Evolutionary conservation across 2,797 vertebrate genomes (phyloP).

Genomic region (Microctenopoma steveboyesi): DNA sequence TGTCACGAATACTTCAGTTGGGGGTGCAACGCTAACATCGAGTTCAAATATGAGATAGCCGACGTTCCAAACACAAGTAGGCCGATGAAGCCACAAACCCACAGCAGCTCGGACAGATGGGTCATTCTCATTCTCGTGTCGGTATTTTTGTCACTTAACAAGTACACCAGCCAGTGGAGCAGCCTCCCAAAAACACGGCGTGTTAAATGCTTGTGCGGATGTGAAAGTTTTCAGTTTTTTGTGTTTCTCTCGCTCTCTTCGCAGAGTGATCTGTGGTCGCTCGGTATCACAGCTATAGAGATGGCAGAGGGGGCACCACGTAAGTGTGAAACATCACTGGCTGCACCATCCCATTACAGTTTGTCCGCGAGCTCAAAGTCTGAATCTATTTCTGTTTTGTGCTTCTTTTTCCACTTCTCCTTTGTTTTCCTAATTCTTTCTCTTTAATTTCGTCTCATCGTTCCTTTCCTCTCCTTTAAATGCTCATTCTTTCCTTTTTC

Average conservation of each 20-base stretch:
- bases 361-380: background rate
- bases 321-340: constrained; percentile 81
- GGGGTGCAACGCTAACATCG: background rate
- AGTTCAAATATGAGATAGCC: constrained; percentile 9
- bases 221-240: constrained; percentile 34
- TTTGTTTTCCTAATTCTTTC: background rate
- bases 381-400: background rate
- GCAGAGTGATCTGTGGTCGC: constrained; percentile 97
- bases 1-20: constrained; percentile 18
- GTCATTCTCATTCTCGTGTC: constrained; percentile 8
- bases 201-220: constrained; percentile 41
- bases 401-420: background rate
- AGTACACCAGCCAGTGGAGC: constrained; percentile 37
- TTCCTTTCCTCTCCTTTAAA: too few relatives aligned
- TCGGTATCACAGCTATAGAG: constrained; percentile 97
- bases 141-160: constrained; percentile 52
- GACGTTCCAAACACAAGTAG: background rate
- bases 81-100: background rate
- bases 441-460: background rate
- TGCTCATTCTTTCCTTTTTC: background rate
- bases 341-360: constrained; percentile 8
- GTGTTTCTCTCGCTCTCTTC: constrained; percentile 39
- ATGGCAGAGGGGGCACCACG: constrained; percentile 98
- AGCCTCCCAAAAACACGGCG: constrained; percentile 12
- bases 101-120: constrained; percentile 41